A percentile compares a stretch with the other conserved stretches of the same genome.
These are phyloP conservation scores for Reticulitermes lucifugus DNA, from an alignment of 2,888 invertebrate genomes.

Conservation along the genomic window DNA sequence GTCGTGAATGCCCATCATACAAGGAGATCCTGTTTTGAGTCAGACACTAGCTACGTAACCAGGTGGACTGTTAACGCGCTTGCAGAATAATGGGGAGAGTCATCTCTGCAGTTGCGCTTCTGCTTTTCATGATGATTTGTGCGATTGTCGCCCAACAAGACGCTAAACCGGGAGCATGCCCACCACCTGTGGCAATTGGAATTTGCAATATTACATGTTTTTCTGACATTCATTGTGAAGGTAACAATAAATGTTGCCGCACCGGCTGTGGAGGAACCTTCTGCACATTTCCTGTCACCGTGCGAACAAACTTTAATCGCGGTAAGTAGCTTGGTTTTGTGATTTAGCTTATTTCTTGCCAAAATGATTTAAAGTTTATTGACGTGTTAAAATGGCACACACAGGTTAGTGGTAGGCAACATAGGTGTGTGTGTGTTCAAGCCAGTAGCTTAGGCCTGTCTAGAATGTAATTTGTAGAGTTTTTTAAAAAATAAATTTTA, in stretches of 20 bases:
- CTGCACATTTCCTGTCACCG: neutral
- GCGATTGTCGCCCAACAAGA: neutral
- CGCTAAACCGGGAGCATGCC: neutral
- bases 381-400: too few relatives aligned
- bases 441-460: too few relatives aligned
- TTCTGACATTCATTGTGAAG: neutral
- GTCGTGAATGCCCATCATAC: neutral
- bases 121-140: neutral
- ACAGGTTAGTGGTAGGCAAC: too few relatives aligned
- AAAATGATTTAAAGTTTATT: too few relatives aligned
- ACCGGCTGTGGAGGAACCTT: neutral
- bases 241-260: neutral
- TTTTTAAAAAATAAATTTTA: too few relatives aligned
- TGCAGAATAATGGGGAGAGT: neutral
- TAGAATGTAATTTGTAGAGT: too few relatives aligned
- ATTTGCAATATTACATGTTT: neutral
- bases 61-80: neutral
- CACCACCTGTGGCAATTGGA: neutral
- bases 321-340: neutral
- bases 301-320: neutral
- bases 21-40: slow-evolving; percentile 12
- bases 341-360: too few relatives aligned
- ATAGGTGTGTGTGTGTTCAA: too few relatives aligned
- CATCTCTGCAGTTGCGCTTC: neutral
- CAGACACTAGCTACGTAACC: neutral